Evolutionary conservation across 2,888 invertebrate genomes (phyloP).

Genomic region (Paralinhomoeus sp.): DNA sequence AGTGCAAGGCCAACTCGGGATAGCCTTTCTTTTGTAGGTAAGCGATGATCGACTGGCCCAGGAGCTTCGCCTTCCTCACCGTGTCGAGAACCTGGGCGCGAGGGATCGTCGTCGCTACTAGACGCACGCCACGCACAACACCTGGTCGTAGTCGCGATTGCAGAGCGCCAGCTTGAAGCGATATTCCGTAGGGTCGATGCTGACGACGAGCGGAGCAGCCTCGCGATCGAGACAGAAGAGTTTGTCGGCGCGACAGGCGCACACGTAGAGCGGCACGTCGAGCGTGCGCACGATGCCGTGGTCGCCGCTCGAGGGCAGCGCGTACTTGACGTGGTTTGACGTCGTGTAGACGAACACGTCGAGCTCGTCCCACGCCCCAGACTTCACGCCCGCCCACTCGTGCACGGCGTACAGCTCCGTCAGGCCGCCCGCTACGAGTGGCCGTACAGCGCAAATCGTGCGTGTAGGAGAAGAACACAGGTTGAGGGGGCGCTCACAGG

Average conservation of each 20-base stretch:
- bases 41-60: slow-evolving; percentile 95
- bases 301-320: slow-evolving; percentile 48
- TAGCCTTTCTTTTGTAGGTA: slow-evolving; percentile 93
- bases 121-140: no score
- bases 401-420: slow-evolving; percentile 54
- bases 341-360: slow-evolving; percentile 97
- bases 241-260: slow-evolving; percentile 47
- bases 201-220: slow-evolving; percentile 62
- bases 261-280: slow-evolving; percentile 87
- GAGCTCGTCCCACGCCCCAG: slow-evolving; percentile 85
- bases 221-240: slow-evolving; percentile 37
- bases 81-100: slow-evolving; percentile 53
- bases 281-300: slow-evolving; percentile 92
- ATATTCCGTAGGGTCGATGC: slow-evolving; percentile 89
- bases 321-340: slow-evolving; percentile 95
- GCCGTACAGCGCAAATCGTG: no score
- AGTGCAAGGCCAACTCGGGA: slow-evolving; percentile 92
- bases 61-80: slow-evolving; percentile 82
- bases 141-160: slow-evolving; percentile 80
- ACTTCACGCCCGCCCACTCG: slow-evolving; percentile 85
- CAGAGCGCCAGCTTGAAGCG: slow-evolving; percentile 89
- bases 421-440: no score
- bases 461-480: no score
- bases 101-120: no score
- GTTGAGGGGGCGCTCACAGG: no score